Evolutionary conservation across 2,797 vertebrate species (phyloP), one percentile per base, ranked within the genome.

Genomic region (Gallinago solitaria): DNA sequence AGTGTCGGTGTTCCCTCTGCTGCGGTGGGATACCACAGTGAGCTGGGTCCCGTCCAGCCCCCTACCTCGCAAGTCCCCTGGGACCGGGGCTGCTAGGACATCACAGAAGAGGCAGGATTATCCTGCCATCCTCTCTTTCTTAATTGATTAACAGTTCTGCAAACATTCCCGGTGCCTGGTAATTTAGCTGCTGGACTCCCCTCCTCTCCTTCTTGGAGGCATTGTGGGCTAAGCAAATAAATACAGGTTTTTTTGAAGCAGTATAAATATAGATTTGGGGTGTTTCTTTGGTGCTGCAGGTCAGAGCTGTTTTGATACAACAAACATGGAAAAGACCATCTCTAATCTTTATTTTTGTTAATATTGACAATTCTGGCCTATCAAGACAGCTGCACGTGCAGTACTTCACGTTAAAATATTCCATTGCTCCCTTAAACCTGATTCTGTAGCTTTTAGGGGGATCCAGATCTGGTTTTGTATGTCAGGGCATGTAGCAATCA

Each of bases 141-240:
- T 95, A 96, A 96, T 73, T 90, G 80, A 95, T 96, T 85, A 96
- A 93, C 90, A 61, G 90, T 93, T 97, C 63, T 89, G 93, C 90
- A 97, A 95, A 96, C 83, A 93, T 65, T 91, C 61, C 51, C 1
- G 1, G n/a, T 54, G 82, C 74, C 89, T 90, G 70, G 73, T 81
- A 41, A 81, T 57, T 50, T 63, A 76, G 82, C 47, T n/a, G 35
- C 35, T 53, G 64, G 45, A 27, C 77, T 96, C 47, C 57, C 48
- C 30, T 86, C 54, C 60, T 85, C 54, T 60, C 68, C 67, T 88
- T 45, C 63, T 51, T 16, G 5, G 60, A 88, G 71, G 32, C 1
- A 0, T n/a, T 88, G 79, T 79, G 84, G 68, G 83, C 43, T 95
- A 61, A 92, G 63, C 71, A 90, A 91, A 89, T 76, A 84, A 83